These are phyloP conservation scores for Kryptopterus vitreolus DNA, from an alignment of 2,797 vertebrate species.

Conservation along the genomic window DNA sequence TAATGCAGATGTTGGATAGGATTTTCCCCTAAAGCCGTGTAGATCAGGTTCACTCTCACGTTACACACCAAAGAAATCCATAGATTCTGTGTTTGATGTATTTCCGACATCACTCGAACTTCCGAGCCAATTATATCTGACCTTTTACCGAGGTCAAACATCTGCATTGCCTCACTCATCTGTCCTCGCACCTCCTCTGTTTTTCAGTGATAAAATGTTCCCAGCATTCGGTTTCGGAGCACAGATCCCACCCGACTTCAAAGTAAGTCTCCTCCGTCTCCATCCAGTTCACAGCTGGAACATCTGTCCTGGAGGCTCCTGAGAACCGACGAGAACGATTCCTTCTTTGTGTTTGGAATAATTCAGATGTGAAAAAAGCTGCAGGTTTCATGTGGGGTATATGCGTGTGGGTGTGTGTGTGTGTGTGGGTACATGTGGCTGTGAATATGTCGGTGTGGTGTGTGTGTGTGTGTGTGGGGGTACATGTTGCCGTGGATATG, in stretches of 20 bases:
- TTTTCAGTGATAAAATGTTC: slow-evolving; percentile 99
- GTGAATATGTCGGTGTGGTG: too few species aligned
- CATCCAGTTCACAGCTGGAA: not conserved
- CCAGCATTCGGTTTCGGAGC: slow-evolving; percentile 97
- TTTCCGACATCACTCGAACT: slow-evolving; percentile 13
- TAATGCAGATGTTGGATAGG: not conserved
- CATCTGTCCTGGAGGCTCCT: too few species aligned
- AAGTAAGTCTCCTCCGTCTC: slow-evolving; percentile 74
- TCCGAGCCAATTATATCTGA: slow-evolving; percentile 43
- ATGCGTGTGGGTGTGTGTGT: too few species aligned
- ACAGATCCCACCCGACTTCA: slow-evolving; percentile 97
- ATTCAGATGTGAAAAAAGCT: too few species aligned
- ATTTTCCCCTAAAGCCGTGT: not conserved
- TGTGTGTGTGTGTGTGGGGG: too few species aligned
- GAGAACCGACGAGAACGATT: too few species aligned
- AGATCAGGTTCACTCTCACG: not conserved
- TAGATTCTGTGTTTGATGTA: not conserved
- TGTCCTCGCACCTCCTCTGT: slow-evolving; percentile 46
- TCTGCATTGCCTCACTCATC: slow-evolving; percentile 10
- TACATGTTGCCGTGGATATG: too few species aligned
- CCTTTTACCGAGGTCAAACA: slow-evolving; percentile 30
- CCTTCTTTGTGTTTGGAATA: too few species aligned
- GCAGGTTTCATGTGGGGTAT: too few species aligned
- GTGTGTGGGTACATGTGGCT: too few species aligned
- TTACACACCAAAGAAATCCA: not conserved